A percentile compares a stretch with the other conserved stretches of the same genome.
Evolutionary conservation across 2,797 vertebrate genomes (phyloP).

Genomic region (Bovichtus diacanthus): DNA sequence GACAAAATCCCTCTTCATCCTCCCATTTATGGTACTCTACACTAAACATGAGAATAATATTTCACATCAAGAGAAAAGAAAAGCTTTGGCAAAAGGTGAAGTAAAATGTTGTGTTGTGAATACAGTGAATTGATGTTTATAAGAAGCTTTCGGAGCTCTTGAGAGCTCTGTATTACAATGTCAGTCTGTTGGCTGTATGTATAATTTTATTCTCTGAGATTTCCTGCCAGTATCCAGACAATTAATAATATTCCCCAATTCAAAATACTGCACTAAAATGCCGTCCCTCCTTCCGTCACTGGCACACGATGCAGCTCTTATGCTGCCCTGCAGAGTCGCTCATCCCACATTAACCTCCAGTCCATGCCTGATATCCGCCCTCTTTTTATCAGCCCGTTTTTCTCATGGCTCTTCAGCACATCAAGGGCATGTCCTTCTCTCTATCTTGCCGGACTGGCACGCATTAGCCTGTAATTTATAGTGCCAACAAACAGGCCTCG

Average conservation of each 20-base stretch:
- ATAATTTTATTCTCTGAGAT: conserved; percentile 45
- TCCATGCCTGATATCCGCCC: conserved; percentile 54
- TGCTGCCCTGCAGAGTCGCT: conserved; percentile 62
- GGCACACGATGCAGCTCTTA: conserved; percentile 42
- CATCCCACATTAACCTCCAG: conserved; percentile 68
- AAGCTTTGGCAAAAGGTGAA: conserved; percentile 57
- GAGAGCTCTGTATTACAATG: conserved; percentile 41
- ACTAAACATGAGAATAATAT: conserved; percentile 68
- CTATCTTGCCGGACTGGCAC: conserved; percentile 37
- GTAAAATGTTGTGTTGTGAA: conserved; percentile 54
- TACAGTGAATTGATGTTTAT: conserved; percentile 61
- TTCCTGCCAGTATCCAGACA: conserved; percentile 41
- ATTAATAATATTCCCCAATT: conserved; percentile 39
- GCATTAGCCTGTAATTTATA: conserved; percentile 53
- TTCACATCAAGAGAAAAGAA: conserved; percentile 60
- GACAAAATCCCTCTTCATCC: conserved; percentile 81
- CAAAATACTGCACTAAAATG: conserved; percentile 29
- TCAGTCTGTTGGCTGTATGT: conserved; percentile 34
- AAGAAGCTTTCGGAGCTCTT: conserved; percentile 66
- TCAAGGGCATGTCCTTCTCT: conserved; percentile 76
- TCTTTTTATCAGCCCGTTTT: conserved; percentile 59
- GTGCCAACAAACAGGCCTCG: conserved; percentile 50
- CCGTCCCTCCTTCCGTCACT: conserved; percentile 35
- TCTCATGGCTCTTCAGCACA: conserved; percentile 64
- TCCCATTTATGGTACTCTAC: conserved; percentile 64